These are phyloP conservation scores for Galerucella pusilla DNA, from an alignment of 2,888 invertebrate genomes.

Conservation along the genomic window DNA sequence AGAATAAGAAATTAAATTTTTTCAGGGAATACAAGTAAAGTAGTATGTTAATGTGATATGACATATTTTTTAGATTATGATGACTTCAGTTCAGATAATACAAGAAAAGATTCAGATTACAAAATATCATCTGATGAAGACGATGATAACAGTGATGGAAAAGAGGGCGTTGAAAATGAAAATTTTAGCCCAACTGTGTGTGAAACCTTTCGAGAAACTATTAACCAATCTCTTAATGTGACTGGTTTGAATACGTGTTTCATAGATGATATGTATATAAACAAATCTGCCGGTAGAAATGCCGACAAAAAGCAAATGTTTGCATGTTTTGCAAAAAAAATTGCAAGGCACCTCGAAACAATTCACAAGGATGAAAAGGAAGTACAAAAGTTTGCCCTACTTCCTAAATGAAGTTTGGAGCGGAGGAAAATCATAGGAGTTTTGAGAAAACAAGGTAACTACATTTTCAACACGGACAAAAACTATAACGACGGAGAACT, in stretches of 20 bases:
- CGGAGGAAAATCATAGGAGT: slow-evolving; percentile 20
- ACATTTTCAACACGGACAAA: slow-evolving; percentile 27
- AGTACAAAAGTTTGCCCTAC: slow-evolving; percentile 24
- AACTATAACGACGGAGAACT: slow-evolving; percentile 25
- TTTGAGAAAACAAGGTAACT: slow-evolving; percentile 27
- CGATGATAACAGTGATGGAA: slow-evolving; percentile 2
- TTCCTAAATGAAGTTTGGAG: slow-evolving; percentile 17
- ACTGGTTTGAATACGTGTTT: background rate
- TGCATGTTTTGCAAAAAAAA: slow-evolving; percentile 26
- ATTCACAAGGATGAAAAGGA: slow-evolving; percentile 21
- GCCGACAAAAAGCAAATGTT: slow-evolving; percentile 27
- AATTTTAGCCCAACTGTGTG: slow-evolving; percentile 2
- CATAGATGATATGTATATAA: slow-evolving; percentile 1
- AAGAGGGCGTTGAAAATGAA: background rate
- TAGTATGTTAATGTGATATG: background rate
- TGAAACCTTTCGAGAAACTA: slow-evolving; percentile 4
- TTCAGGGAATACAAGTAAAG: background rate
- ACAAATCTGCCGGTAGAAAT: slow-evolving; percentile 6
- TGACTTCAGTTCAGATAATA: background rate
- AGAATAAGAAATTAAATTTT: background rate
- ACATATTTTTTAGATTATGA: background rate
- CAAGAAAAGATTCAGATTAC: background rate
- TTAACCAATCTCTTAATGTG: background rate
- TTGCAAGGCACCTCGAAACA: slow-evolving; percentile 23
- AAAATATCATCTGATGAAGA: slow-evolving; percentile 3